Percentiles rank a stretch among this genome's conserved stretches.
Evolutionary conservation across 2,888 invertebrate genomes (phyloP).

Genomic region (Arctia plantaginis): DNA sequence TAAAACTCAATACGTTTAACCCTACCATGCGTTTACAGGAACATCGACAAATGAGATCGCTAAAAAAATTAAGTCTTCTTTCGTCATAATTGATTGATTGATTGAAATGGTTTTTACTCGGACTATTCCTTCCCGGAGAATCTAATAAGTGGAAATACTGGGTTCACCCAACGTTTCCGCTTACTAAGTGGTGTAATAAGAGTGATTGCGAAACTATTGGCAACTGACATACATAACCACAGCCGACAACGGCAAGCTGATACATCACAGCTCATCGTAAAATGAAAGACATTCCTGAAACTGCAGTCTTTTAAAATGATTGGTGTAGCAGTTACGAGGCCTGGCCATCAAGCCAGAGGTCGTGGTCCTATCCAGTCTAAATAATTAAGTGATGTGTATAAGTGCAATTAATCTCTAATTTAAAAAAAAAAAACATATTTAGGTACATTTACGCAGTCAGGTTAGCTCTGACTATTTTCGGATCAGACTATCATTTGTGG

Average conservation of each 20-base stretch:
- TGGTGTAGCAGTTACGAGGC: background rate
- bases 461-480: too few relatives aligned
- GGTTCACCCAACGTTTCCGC: conserved; percentile 16
- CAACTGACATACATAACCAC: conserved; percentile 68
- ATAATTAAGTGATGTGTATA: too few relatives aligned
- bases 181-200: conserved; percentile 62
- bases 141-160: conserved; percentile 50
- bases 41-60: background rate
- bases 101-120: background rate
- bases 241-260: conserved; percentile 46
- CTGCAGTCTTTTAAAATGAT: conserved; percentile 1
- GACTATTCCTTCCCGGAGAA: background rate
- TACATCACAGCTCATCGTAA: conserved; percentile 26
- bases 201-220: conserved; percentile 61
- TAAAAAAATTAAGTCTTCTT: background rate
- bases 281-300: conserved; percentile 27
- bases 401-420: too few relatives aligned
- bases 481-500: too few relatives aligned
- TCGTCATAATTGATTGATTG: background rate
- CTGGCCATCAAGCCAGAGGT: background rate
- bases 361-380: too few relatives aligned
- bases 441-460: too few relatives aligned
- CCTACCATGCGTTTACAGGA: background rate
- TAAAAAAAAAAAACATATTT: too few relatives aligned
- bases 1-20: too few relatives aligned